Percentiles rank a stretch among this genome's conserved stretches.
Conservation (phyloP, 2,113 vertebrate genomes). For the Aphyosemion australe region DNA sequence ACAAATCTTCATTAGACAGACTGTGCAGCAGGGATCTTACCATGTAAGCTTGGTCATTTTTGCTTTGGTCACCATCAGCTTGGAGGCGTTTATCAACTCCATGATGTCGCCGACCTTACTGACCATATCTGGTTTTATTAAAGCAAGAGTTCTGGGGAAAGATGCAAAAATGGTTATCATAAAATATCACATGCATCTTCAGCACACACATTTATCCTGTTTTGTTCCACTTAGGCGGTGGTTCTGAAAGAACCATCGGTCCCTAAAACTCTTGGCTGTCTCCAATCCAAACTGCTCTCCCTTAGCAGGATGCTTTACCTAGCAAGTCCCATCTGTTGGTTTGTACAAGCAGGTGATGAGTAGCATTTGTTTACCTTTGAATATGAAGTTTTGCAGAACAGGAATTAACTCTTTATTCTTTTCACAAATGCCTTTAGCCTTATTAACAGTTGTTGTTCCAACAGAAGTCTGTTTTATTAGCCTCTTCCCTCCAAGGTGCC, state of each 20-base stretch:
- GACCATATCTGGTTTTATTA: slow-evolving; percentile 90
- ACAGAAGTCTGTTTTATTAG: no score
- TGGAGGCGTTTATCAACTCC: slow-evolving; percentile 84
- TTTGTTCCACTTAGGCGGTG: no score
- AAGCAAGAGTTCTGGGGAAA: slow-evolving; percentile 86
- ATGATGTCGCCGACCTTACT: slow-evolving; percentile 87
- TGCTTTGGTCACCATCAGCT: slow-evolving; percentile 92
- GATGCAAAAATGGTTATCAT: not conserved
- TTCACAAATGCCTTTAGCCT: not conserved
- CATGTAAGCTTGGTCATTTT: slow-evolving; percentile 92
- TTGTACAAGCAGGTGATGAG: not conserved
- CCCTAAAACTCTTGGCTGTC: no score
- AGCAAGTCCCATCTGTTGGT: not conserved
- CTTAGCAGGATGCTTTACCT: no score
- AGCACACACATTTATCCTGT: not conserved
- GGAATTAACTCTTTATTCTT: not conserved
- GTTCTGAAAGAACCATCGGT: no score
- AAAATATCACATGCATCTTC: not conserved
- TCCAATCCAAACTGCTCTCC: no score
- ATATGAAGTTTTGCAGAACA: not conserved
- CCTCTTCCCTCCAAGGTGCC: not conserved
- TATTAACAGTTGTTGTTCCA: not conserved
- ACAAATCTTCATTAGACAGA: not conserved
- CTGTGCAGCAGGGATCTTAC: slow-evolving; percentile 72
- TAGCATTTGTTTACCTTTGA: not conserved